Percentiles rank a stretch among this genome's conserved stretches.
Evolutionary conservation across 2,113 vertebrate genomes (phyloP).

Genomic region (Thalassarche chlororhynchos): DNA sequence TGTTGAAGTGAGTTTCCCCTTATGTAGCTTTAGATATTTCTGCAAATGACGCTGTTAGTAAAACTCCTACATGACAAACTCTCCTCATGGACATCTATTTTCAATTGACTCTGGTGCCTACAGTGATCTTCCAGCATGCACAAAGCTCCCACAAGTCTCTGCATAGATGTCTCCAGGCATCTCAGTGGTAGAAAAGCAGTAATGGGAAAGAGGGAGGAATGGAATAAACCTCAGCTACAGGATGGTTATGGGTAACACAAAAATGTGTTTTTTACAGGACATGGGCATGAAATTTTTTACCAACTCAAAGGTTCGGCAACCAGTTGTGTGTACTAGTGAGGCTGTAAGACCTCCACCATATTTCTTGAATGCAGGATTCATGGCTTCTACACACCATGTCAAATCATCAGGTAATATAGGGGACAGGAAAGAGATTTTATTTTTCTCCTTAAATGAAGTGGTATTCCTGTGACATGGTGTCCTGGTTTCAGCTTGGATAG

Average conservation of each 20-base stretch:
- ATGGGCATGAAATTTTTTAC: constrained; percentile 68
- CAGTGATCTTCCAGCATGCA: neutral
- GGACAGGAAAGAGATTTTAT: neutral
- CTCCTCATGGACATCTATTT: neutral
- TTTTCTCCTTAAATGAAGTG: neutral
- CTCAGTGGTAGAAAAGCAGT: neutral
- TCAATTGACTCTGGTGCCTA: neutral
- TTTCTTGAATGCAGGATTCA: neutral
- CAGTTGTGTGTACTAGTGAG: constrained; percentile 49
- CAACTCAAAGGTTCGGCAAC: constrained; percentile 57
- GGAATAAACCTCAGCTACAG: neutral
- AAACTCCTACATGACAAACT: neutral
- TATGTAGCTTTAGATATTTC: neutral
- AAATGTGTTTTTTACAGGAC: constrained; percentile 31
- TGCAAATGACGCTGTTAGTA: neutral
- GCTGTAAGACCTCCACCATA: neutral
- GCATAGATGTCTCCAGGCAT: neutral
- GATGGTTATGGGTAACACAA: accelerated
- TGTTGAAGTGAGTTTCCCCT: neutral
- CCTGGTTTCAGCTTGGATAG: too few relatives aligned
- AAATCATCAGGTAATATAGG: constrained; percentile 15
- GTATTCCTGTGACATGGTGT: neutral
- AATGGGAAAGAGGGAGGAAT: neutral
- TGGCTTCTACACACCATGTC: neutral
- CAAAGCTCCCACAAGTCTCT: neutral